Evolutionary conservation across 2,797 vertebrate species (phyloP).

Genomic region (Parauchenoglanis ngamensis): DNA sequence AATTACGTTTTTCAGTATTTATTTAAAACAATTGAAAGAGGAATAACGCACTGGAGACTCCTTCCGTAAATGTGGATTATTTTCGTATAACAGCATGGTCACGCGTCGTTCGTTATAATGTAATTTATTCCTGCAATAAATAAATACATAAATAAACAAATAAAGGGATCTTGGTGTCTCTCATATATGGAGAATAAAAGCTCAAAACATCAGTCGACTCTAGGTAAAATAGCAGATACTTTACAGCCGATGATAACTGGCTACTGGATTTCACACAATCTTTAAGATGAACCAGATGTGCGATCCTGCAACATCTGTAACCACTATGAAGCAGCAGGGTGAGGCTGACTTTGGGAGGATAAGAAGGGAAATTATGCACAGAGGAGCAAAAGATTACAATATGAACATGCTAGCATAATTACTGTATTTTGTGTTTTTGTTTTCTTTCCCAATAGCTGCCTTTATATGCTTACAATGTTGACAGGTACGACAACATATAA

Average conservation of each 20-base stretch:
- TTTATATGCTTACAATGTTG: neutral
- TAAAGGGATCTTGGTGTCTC: neutral
- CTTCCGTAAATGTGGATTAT: neutral
- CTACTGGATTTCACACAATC: neutral
- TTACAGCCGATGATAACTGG: neutral
- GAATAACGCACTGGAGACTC: neutral
- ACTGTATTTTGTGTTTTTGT: neutral
- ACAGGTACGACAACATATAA: neutral
- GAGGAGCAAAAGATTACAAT: neutral
- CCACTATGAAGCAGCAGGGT: neutral
- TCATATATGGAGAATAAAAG: neutral
- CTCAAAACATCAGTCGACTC: neutral
- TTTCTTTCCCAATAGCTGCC: neutral
- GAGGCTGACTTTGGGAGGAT: neutral
- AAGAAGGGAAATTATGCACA: neutral
- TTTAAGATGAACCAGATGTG: constrained; percentile 1
- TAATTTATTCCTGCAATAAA: neutral
- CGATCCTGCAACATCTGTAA: constrained; percentile 42
- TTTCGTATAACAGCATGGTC: neutral
- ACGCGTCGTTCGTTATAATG: neutral
- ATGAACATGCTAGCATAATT: neutral
- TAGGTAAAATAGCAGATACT: neutral
- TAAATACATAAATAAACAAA: neutral
- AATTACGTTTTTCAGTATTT: too few species aligned
- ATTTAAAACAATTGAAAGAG: neutral